Percentiles rank a stretch among this genome's conserved stretches.
phyloP scores from a whole-genome alignment of 2,797 vertebrate species.

The Hylomyscus alleni region DNA sequence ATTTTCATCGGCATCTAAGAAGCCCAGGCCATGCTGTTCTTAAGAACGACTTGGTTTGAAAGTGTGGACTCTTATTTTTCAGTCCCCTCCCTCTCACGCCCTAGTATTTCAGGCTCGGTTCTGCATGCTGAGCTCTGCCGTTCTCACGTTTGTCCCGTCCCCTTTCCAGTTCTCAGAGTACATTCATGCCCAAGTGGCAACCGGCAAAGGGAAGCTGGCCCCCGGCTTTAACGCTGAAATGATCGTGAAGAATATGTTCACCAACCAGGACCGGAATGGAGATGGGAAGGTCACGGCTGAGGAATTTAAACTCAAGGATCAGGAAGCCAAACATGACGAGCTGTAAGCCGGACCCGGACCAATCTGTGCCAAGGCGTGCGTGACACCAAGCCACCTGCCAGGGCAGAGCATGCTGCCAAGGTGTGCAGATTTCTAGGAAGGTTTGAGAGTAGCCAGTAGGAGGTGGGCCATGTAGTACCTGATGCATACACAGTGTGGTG shows the following conservation, averaged over 20 bases:
- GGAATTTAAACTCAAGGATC: constrained; percentile 98
- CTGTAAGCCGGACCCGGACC: constrained; percentile 89
- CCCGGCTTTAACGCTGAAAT: constrained; percentile 95
- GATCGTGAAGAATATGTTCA: constrained; percentile 98
- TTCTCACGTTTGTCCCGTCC: constrained; percentile 13
- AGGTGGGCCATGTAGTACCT: not conserved
- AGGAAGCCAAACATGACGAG: constrained; percentile 95
- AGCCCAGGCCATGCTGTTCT: not conserved
- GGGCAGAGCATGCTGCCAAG: not conserved
- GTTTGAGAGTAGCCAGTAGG: not conserved
- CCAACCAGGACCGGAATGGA: constrained; percentile 97
- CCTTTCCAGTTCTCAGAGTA: constrained; percentile 94
- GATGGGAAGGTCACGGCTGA: constrained; percentile 95
- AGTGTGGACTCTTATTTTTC: not conserved
- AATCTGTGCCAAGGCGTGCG: constrained; percentile 8
- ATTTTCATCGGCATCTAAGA: not conserved
- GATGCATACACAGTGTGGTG: constrained; percentile 4
- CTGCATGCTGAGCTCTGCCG: rapidly evolving
- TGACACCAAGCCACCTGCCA: not conserved
- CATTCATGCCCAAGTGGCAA: constrained; percentile 94
- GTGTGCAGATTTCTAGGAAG: constrained; percentile 19
- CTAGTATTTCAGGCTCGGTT: not conserved
- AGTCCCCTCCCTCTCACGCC: rapidly evolving
- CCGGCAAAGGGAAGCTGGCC: constrained; percentile 97
- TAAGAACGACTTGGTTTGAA: not conserved